Evolutionary conservation across 2,797 vertebrate genomes (phyloP), one percentile per base, ranked within the genome.

Genomic region (Lycodopsis pacificus): DNA sequence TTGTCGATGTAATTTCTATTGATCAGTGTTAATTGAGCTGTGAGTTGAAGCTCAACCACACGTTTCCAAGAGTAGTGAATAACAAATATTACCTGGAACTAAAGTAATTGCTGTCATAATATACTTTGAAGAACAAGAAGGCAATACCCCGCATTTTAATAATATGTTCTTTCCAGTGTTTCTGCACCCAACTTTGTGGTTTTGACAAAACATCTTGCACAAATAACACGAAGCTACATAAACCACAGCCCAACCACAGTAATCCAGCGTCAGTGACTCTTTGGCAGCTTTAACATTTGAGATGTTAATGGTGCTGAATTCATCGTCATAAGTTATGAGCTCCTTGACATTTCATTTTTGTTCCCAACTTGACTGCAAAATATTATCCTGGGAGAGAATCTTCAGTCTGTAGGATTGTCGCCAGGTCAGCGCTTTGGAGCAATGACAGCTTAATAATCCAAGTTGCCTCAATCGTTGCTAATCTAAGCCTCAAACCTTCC

Each of bases 221-320:
- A 87, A 85, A 89, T 82, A 85, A 86, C 10, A 30, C 76, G 79
- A 82, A 76, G 74, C 73, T 65, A 82, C 79, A 70, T 76, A 77
- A 89, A 89, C 89, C 88, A 40, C 83, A 83, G 69, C n/a, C 77
- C n/a, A 14, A 82, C 88, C 88, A 63, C 90, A 87, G 81, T 85
- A 82, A 89, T 90, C 64, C 67, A 75, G 65, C 73, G 84, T 87
- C 82, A 86, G 27, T 27, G 83, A 71, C 78, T 59, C 38, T 81
- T 79, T 88, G 85, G 85, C 86, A 89, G 51, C 30, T 80, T 79
- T 44, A 74, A 25, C 44, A 53, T 84, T 57, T 51, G 73, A 73
- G 68, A 86, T 81, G 79, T 71, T 87, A 86, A 83, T 85, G 82
- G 62, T 64, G 57, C 73, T 49, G 76, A 86, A 72, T 82, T 90